Percentiles rank a stretch among this genome's conserved stretches.
These are phyloP conservation scores for Labeo calbasu DNA, from an alignment of 2,797 vertebrate genomes.

Conservation along the genomic window DNA sequence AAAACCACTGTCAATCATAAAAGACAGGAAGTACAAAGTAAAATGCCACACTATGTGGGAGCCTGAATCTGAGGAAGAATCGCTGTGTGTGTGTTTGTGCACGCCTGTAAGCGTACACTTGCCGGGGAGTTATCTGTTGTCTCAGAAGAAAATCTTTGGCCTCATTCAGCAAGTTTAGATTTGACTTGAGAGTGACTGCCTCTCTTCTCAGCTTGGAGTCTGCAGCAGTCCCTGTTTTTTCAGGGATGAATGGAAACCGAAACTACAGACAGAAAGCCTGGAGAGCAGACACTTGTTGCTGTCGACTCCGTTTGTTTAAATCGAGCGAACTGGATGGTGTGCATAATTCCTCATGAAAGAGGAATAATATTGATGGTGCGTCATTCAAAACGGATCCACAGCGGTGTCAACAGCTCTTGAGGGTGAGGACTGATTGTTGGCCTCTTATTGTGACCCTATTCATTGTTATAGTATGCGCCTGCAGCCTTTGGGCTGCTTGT, in stretches of 20 bases:
- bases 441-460: not conserved
- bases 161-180: constrained; percentile 50
- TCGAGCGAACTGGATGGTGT: constrained; percentile 4
- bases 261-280: constrained; percentile 35
- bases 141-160: constrained; percentile 51
- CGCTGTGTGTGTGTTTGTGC: constrained; percentile 32
- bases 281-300: constrained; percentile 42
- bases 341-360: constrained; percentile 41
- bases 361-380: constrained; percentile 8
- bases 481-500: not conserved
- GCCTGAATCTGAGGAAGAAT: constrained; percentile 28
- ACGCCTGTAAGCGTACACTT: constrained; percentile 10
- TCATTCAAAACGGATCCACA: constrained; percentile 1
- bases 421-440: constrained; percentile 5
- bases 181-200: constrained; percentile 44
- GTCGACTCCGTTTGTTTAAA: constrained; percentile 20
- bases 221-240: constrained; percentile 27
- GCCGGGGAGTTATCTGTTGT: constrained; percentile 29
- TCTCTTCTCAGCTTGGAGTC: constrained; percentile 36
- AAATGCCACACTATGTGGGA: not conserved
- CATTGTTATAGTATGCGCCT: not conserved
- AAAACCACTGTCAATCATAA: constrained; percentile 31
- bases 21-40: constrained; percentile 43
- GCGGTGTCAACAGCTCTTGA: constrained; percentile 12
- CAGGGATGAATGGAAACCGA: constrained; percentile 28